These are phyloP conservation scores for Merops nubicus DNA, from an alignment of 2,113 vertebrate species.

Conservation along the genomic window DNA sequence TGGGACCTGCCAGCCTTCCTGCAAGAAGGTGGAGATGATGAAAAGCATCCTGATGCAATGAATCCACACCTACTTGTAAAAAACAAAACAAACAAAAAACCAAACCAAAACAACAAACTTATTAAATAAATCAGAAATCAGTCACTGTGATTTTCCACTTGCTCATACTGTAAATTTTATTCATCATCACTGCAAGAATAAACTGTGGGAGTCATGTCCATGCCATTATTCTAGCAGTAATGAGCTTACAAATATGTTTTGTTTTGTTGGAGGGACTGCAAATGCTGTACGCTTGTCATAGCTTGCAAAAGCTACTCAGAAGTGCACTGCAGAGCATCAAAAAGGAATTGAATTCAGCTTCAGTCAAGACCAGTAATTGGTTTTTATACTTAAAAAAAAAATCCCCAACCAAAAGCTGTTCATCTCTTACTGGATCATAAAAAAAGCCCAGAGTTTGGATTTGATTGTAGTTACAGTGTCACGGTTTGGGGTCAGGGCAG, in stretches of 20 bases:
- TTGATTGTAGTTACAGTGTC: too few species aligned
- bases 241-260: constrained; percentile 33
- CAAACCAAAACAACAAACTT: too few species aligned
- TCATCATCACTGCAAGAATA: neutral
- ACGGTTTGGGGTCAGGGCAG: too few species aligned
- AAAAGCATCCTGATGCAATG: neutral
- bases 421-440: constrained; percentile 60
- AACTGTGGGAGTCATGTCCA: neutral
- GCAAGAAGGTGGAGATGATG: neutral
- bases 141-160: neutral
- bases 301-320: constrained; percentile 44
- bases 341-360: constrained; percentile 76
- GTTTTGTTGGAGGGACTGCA: constrained; percentile 23
- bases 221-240: neutral
- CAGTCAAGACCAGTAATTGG: constrained; percentile 71
- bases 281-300: neutral
- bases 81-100: neutral
- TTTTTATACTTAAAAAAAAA: constrained; percentile 73
- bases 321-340: constrained; percentile 57
- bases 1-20: neutral
- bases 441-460: constrained; percentile 59
- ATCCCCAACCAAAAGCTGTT: constrained; percentile 47
- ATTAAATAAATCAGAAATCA: neutral
- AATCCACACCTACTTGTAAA: neutral
- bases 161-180: constrained; percentile 32